Percentiles rank a stretch among this genome's conserved stretches.
Evolutionary conservation across 2,113 vertebrate species (phyloP).

Genomic region (Myrmecophaga tridactyla): DNA sequence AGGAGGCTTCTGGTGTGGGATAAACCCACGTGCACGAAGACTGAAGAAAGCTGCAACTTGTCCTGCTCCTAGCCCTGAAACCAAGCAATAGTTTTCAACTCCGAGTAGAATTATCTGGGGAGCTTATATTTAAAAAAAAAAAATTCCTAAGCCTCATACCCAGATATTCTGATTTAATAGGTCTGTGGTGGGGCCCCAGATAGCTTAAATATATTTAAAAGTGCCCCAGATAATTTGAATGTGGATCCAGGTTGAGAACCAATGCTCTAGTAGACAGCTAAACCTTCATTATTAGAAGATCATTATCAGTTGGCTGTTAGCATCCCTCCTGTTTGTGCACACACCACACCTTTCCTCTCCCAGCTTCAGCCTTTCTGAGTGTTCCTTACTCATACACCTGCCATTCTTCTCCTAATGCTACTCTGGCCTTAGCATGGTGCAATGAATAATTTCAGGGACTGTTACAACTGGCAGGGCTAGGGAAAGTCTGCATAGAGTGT

Average conservation of each 20-base stretch:
- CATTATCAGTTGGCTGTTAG: not conserved
- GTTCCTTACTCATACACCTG: not conserved
- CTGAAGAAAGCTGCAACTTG: too few species aligned
- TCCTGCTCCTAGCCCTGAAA: too few species aligned
- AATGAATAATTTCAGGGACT: not conserved
- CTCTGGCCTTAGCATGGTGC: not conserved
- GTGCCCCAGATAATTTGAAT: not conserved
- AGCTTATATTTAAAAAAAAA: not conserved
- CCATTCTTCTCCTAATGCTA: not conserved
- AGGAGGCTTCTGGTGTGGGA: too few species aligned
- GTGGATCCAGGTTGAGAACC: not conserved
- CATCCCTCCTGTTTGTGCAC: not conserved
- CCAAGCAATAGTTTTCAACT: not conserved
- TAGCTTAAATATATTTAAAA: not conserved
- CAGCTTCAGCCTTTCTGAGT: not conserved
- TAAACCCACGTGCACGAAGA: too few species aligned
- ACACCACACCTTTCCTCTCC: not conserved
- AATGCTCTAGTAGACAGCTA: not conserved
- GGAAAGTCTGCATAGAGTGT: not conserved
- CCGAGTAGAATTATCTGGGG: not conserved
- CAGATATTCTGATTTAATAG: not conserved
- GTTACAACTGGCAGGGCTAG: not conserved
- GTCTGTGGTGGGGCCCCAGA: not conserved
- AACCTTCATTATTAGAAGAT: not conserved
- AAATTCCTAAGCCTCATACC: not conserved